Percentiles rank a stretch among this genome's conserved stretches.
phyloP scores from a whole-genome alignment of 2,888 invertebrate species.

The Aspidiotus destructor region DNA sequence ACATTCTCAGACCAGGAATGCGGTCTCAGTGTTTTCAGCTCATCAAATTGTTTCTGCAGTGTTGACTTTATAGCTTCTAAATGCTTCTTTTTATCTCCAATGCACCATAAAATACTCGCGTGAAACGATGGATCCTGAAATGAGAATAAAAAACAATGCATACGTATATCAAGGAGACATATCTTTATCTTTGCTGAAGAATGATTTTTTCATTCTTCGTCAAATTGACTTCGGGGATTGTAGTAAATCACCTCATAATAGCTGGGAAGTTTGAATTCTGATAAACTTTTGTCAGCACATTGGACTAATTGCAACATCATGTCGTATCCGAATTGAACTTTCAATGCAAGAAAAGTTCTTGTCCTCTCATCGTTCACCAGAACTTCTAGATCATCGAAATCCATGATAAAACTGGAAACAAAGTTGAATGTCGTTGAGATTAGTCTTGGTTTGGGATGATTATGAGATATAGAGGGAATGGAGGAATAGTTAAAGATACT shows the following conservation, averaged over 20 bases:
- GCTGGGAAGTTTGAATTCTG: conserved; percentile 61
- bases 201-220: too few relatives aligned
- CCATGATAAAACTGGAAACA: conserved; percentile 50
- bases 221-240: too few relatives aligned
- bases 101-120: conserved; percentile 69
- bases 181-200: too few relatives aligned
- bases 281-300: conserved; percentile 56
- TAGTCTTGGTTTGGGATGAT: too few relatives aligned
- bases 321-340: conserved; percentile 51
- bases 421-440: not conserved
- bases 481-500: too few relatives aligned
- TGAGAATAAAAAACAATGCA: conserved; percentile 36
- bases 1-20: conserved; percentile 47
- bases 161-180: too few relatives aligned
- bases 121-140: conserved; percentile 74
- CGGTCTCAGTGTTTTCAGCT: conserved; percentile 41
- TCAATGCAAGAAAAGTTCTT: conserved; percentile 70
- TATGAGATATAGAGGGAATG: too few relatives aligned
- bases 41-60: conserved; percentile 45
- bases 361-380: conserved; percentile 77
- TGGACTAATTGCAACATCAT: conserved; percentile 50
- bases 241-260: conserved; percentile 59
- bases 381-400: conserved; percentile 54
- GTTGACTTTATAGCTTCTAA: conserved; percentile 46
- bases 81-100: conserved; percentile 54